phyloP scores from a whole-genome alignment of 2,113 vertebrate species.

The Shinisaurus crocodilurus region DNA sequence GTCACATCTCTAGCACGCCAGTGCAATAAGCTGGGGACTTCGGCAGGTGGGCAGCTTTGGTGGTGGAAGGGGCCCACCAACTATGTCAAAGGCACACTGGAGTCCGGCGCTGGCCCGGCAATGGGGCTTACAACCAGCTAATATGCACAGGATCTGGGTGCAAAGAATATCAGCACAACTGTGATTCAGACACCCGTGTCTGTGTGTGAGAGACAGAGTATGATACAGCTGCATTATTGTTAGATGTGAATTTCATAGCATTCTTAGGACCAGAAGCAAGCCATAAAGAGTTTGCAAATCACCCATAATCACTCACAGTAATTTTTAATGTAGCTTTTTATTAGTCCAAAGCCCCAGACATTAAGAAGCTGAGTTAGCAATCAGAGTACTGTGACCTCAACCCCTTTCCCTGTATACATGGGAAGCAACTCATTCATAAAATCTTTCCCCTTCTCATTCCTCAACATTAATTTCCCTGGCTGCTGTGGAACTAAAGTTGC shows the following conservation, averaged over 20 bases:
- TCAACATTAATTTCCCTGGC: not conserved
- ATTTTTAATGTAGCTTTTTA: not conserved
- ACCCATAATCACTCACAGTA: slow-evolving; percentile 1
- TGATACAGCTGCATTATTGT: not conserved
- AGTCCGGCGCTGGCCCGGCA: not conserved
- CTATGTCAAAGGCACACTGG: no score
- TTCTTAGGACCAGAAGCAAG: not conserved
- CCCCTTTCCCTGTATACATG: fast-evolving
- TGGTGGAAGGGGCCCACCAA: no score
- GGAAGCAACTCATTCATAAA: not conserved
- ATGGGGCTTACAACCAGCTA: not conserved
- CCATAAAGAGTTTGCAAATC: slow-evolving; percentile 10
- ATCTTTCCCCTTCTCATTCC: not conserved
- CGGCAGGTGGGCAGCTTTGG: no score
- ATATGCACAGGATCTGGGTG: not conserved
- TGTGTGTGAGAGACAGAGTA: not conserved
- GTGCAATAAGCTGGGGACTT: no score
- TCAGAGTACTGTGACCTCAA: not conserved
- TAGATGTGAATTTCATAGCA: slow-evolving; percentile 20
- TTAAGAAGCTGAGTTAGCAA: not conserved
- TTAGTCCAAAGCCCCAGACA: not conserved
- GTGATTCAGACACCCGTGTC: slow-evolving; percentile 25
- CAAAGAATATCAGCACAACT: slow-evolving; percentile 49
- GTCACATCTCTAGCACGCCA: no score
- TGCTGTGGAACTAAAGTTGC: not conserved